Evolutionary conservation across 1,140 invertebrate species (phyloP), one percentile per base, ranked within the genome.

Genomic region (Ceratitis capitata): DNA sequence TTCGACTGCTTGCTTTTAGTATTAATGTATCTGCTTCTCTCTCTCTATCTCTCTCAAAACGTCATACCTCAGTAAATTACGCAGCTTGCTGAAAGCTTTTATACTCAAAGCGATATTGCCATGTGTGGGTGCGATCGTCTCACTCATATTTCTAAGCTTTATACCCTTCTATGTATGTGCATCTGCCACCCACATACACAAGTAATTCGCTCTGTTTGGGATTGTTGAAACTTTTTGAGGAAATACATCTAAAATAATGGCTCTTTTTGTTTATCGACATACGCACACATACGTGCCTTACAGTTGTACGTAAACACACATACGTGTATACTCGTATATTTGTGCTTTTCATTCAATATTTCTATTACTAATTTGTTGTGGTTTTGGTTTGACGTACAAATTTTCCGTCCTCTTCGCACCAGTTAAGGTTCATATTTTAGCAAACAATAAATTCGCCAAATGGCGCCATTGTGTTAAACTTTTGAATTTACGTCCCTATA

Each of bases 291-390:
- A n/a, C n/a, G n/a, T n/a, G n/a, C n/a, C n/a, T n/a, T n/a, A n/a
- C n/a, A n/a, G n/a, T n/a, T n/a, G n/a, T n/a, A n/a, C n/a, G n/a
- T n/a, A n/a, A n/a, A n/a, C n/a, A n/a, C n/a, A n/a, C n/a, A n/a
- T n/a, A n/a, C n/a, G n/a, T n/a, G n/a, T n/a, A 10, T 1, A 1
- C 26, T 19, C 14, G 7, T 64, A 10, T 29, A 23, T 32, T 6
- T 64, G 6, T 61, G 26, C 14, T n/a, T 7, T 45, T n/a, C 69
- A 78, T 23, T 45, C 10, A 45, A 47, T 14, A n/a, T 78, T 45
- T 78, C 69, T 78, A 78, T 78, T 45, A 26, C 69, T 45, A 78
- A 78, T 69, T 78, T 47, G 69, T 23, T 78, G 69, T 78, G 19
- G 32, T 78, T 78, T 1, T 78, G 42, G 29, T 78, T 78, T 5